Evolutionary conservation across 2,113 vertebrate species (phyloP), one percentile per base, ranked within the genome.

Genomic region (Planiliza haematocheilus): DNA sequence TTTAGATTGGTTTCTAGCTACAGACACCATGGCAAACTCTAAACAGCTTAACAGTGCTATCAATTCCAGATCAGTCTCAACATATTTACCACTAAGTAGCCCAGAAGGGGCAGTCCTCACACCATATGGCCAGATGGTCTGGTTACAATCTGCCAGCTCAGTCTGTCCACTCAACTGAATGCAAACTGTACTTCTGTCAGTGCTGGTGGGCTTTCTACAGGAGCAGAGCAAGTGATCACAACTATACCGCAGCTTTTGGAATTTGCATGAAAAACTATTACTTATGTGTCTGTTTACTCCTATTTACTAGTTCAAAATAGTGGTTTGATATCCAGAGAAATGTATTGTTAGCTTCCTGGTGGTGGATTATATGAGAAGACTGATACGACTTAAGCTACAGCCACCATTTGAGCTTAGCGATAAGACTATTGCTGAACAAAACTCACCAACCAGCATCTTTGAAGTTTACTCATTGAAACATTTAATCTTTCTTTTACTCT

Each of bases 81-180:
- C 70, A 90, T 72, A 81, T 88, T 89, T 72, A 60, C 64, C 78
- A 83, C 75, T 76, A 70, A 79, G 75, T 37, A 79, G 58, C 67
- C 77, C 73, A 58, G 74, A 70, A 81, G 80, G 74, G 64, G 72
- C 74, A 63, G 76, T 67, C 69, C 64, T 82, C 72, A 55, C 81
- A 67, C 74, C 81, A 82, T 69, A 83, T 81, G 52, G 57, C 63
- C 84, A 85, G 66, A 91, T 88, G 84, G 79, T 86, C 86, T 78
- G 56, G 72, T 82, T 75, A 64, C 90, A 87, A 82, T 90, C 86
- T 84, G 88, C 79, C 71, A 38, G 9, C 36, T 37, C 59, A 72
- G 75, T 86, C 74, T 87, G 81, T 85, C 70, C 87, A 85, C 66
- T 90, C 85, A 84, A 66, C 84, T 90, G 78, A 88, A 88, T 48